phyloP scores from a whole-genome alignment of 2,113 vertebrate species.

The Bagarius yarrelli region DNA sequence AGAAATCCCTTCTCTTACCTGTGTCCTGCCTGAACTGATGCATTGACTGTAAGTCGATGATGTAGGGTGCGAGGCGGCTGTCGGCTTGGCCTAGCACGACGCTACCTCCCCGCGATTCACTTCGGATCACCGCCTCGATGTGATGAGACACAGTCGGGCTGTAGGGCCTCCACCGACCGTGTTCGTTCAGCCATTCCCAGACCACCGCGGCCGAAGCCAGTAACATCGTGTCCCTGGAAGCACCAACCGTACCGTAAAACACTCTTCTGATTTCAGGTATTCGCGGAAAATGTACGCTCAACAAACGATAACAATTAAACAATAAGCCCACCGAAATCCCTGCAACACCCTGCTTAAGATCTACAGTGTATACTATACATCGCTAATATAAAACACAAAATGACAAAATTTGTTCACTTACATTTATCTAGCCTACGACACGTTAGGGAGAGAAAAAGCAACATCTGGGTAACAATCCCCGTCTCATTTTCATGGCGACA shows the following conservation, averaged over 20 bases:
- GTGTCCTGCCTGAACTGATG: slow-evolving; percentile 94
- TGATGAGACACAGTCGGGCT: slow-evolving; percentile 91
- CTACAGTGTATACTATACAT: not conserved
- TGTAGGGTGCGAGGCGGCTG: slow-evolving; percentile 84
- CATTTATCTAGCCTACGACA: slow-evolving; percentile 30
- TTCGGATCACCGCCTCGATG: slow-evolving; percentile 90
- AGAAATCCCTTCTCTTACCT: slow-evolving; percentile 67
- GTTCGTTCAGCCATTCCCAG: slow-evolving; percentile 97
- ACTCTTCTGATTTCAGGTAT: not conserved
- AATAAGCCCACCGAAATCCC: not conserved
- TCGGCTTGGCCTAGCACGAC: slow-evolving; percentile 91
- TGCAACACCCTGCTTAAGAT: not conserved
- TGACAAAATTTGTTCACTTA: slow-evolving; percentile 24
- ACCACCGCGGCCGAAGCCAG: slow-evolving; percentile 89
- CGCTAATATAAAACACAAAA: not conserved
- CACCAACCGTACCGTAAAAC: not conserved
- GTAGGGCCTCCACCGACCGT: slow-evolving; percentile 93
- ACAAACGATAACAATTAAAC: not conserved
- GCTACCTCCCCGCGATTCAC: slow-evolving; percentile 85
- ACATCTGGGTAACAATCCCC: slow-evolving; percentile 43
- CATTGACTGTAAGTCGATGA: slow-evolving; percentile 91
- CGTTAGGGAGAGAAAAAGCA: slow-evolving; percentile 19
- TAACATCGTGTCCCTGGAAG: slow-evolving; percentile 70
- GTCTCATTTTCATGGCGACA: slow-evolving; percentile 42
- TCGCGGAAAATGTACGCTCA: not conserved